These are phyloP conservation scores for Acrossocheilus wenchowensis DNA, from an alignment of 2,797 vertebrate genomes.

Conservation along the genomic window DNA sequence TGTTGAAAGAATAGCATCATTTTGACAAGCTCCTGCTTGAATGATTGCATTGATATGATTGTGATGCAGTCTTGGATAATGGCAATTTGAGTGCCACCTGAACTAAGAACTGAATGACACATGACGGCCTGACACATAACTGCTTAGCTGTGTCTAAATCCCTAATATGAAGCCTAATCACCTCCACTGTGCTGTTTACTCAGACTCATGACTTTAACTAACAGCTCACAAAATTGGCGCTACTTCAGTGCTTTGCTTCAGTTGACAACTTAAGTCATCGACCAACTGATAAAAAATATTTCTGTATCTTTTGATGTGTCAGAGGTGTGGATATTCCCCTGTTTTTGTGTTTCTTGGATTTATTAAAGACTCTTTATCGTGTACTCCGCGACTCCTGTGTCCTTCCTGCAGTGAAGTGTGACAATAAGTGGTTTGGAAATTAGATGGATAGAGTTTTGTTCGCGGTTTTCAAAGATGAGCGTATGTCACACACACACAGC, in stretches of 20 bases:
- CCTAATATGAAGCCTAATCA: constrained; percentile 49
- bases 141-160: constrained; percentile 7
- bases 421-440: neutral
- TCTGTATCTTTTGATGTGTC: constrained; percentile 15
- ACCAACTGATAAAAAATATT: neutral
- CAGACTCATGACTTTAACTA: neutral
- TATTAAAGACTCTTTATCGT: too few species aligned
- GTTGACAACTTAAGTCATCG: neutral
- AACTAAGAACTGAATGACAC: constrained; percentile 44
- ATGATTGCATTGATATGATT: constrained; percentile 49
- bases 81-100: constrained; percentile 52
- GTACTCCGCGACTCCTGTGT: too few species aligned
- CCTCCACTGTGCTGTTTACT: neutral
- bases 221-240: neutral
- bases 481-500: too few species aligned
- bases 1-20: constrained; percentile 52
- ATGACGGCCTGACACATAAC: constrained; percentile 25
- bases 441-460: neutral
- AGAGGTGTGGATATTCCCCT: neutral
- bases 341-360: too few species aligned
- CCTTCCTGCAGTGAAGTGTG: too few species aligned
- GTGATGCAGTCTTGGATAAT: constrained; percentile 28
- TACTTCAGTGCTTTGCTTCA: neutral
- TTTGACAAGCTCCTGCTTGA: constrained; percentile 52
- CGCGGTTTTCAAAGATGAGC: neutral